Evolutionary conservation across 2,113 vertebrate species (phyloP), one percentile per base, ranked within the genome.

Genomic region (Tragelaphus scriptus): DNA sequence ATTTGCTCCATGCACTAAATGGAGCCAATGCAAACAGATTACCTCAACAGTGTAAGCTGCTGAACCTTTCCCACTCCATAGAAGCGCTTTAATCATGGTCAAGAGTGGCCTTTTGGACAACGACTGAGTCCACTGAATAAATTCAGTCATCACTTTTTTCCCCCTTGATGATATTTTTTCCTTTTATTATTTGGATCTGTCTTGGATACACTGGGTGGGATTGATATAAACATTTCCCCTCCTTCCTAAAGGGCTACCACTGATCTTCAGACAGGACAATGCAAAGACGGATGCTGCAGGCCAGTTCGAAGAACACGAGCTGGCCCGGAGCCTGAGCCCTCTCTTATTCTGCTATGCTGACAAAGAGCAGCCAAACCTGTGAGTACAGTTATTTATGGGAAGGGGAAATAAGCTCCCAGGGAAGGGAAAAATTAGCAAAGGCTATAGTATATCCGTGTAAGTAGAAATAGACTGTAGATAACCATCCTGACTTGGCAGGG

Each of bases 231-330:
- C 30, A 55, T 26, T 26, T 3, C n/a, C 86, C 55, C 80, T 97
- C 88, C 85, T 97, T 85, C 61, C 92, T 98, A 28, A 98, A 99
- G 99, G 99, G 65, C 98, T 99, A 44, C 99, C 99, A 2, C 98
- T 99, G 96, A 99, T 99, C 97, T 99, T 99, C 98, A 99, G 99
- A 87, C 99, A 99, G 98, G 99, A 99, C 98, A 99, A 99, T 56
- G 98, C 99, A 1, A 99, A 99, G 98, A 98, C 98, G 0, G 99
- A 99, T 81, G 99, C 99, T 1, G 99, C 99, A 0, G 99, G 99
- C 13, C 99, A 99, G 98, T 99, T 99, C 98, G 99, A 99, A 95
- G 99, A 99, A 95, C 99, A 99, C 0, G 99, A 99, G 97, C 98
- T 99, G 95, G 99, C 99, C 40, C 98, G 99, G 68, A 99, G 99